These are phyloP conservation scores for Rallus crepitans DNA, from an alignment of 2,797 vertebrate genomes.

Conservation along the genomic window DNA sequence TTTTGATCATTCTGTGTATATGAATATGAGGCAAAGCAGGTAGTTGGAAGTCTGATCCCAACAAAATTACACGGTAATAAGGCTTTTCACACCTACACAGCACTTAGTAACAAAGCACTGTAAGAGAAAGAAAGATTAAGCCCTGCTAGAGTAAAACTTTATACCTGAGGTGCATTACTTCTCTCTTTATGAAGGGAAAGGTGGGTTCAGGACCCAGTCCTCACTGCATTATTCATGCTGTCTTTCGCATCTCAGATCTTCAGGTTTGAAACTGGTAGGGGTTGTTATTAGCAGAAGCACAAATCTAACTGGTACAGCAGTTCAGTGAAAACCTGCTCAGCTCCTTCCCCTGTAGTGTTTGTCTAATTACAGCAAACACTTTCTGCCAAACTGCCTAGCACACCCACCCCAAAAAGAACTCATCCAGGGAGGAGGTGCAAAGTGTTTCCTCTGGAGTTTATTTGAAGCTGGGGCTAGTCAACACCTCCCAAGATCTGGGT, in stretches of 20 bases:
- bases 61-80: constrained; percentile 81
- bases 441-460: neutral
- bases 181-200: constrained; percentile 62
- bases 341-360: constrained; percentile 10
- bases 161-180: constrained; percentile 67
- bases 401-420: neutral
- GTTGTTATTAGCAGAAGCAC: constrained; percentile 31
- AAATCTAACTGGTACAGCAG: neutral
- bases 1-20: constrained; percentile 76
- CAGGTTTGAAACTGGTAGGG: constrained; percentile 20
- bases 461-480: constrained; percentile 3
- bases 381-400: neutral
- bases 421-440: neutral
- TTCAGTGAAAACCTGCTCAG: constrained; percentile 15
- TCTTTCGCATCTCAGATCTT: constrained; percentile 62
- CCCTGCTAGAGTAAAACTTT: constrained; percentile 74
- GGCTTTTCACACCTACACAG: constrained; percentile 80
- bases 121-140: constrained; percentile 68
- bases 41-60: constrained; percentile 77
- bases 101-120: constrained; percentile 74
- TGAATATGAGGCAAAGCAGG: constrained; percentile 79
- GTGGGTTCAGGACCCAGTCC: constrained; percentile 67
- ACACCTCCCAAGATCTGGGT: neutral
- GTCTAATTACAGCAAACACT: constrained; percentile 43
- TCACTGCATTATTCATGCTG: constrained; percentile 78